Percentiles rank a stretch among this genome's conserved stretches.
phyloP scores from a whole-genome alignment of 2,797 vertebrate genomes.

The Gadopsis bispinosus region DNA sequence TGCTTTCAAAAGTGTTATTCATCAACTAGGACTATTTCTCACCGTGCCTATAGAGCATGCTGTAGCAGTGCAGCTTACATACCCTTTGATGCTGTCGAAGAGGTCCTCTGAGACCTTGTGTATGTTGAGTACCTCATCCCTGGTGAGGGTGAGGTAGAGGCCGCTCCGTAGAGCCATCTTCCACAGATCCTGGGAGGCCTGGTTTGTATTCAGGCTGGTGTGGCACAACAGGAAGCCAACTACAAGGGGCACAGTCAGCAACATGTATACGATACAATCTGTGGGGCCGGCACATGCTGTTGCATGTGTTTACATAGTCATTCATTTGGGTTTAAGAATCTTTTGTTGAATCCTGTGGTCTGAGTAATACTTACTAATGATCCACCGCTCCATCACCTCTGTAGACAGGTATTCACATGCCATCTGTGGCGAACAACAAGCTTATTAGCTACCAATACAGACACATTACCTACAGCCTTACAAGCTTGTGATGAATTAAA shows the following conservation, averaged over 20 bases:
- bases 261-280: not conserved
- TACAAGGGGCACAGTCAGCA: conserved; percentile 61
- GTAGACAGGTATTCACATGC: conserved; percentile 93
- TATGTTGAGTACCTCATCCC: conserved; percentile 89
- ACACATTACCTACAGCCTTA: not conserved
- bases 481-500: not conserved
- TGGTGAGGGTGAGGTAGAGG: conserved; percentile 87
- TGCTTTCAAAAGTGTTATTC: not conserved
- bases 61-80: not conserved
- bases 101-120: conserved; percentile 93
- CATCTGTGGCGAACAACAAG: conserved; percentile 82
- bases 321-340: not conserved
- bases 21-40: conserved; percentile 2
- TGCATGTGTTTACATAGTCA: not conserved
- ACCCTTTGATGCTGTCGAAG: conserved; percentile 92
- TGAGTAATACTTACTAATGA: conserved; percentile 87
- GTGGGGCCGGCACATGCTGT: not conserved
- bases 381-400: conserved; percentile 96
- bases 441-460: conserved; percentile 11
- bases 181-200: conserved; percentile 90
- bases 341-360: not conserved
- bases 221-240: conserved; percentile 95
- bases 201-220: conserved; percentile 85
- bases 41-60: not conserved
- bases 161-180: conserved; percentile 90